Percentiles rank a stretch among this genome's conserved stretches.
Evolutionary conservation across 2,113 vertebrate species (phyloP).

Genomic region (Zosterops hypoxanthus): DNA sequence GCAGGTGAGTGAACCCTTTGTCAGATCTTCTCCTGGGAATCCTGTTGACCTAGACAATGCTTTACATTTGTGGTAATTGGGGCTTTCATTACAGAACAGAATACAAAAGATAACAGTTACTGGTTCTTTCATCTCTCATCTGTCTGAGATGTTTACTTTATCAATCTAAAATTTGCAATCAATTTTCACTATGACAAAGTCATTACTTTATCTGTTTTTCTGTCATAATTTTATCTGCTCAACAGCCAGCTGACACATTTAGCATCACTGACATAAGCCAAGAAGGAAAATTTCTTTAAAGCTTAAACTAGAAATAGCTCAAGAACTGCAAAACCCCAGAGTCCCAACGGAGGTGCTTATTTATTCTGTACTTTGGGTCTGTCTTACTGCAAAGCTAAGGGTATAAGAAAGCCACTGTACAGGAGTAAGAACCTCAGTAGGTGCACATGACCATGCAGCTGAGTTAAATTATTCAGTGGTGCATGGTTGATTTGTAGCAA

Average conservation of each 20-base stretch:
- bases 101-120: neutral
- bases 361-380: neutral
- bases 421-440: neutral
- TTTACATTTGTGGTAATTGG: neutral
- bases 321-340: neutral
- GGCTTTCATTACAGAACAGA: neutral
- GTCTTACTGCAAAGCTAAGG: neutral
- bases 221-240: conserved; percentile 20
- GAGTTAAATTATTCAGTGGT: neutral
- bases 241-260: neutral
- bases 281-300: neutral
- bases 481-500: neutral
- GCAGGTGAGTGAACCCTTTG: neutral
- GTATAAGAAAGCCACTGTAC: neutral
- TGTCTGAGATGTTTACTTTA: neutral
- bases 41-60: neutral
- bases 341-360: neutral
- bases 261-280: neutral
- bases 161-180: conserved; percentile 1
- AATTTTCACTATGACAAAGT: neutral
- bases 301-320: neutral
- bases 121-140: neutral
- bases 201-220: neutral
- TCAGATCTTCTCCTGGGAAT: neutral
- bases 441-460: neutral